phyloP scores from a whole-genome alignment of 2,888 invertebrate species.

The Oxytorus armatus region DNA sequence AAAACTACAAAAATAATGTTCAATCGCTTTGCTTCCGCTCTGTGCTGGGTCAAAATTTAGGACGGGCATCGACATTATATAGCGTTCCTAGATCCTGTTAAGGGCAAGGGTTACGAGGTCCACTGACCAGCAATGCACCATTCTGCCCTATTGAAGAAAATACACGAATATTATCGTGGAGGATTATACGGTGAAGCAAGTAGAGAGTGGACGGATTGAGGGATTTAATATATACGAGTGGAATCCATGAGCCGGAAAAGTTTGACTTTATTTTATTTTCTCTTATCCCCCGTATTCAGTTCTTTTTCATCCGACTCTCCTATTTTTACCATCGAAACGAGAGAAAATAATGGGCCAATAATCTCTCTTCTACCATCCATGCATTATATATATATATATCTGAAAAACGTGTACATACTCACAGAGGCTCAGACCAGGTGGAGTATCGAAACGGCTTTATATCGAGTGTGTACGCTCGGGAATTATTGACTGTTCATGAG shows the following conservation, averaged over 20 bases:
- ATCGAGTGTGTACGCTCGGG: conserved; percentile 47
- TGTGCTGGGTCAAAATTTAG: too few species aligned
- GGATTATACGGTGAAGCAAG: conserved; percentile 48
- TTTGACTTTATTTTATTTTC: conserved; percentile 49
- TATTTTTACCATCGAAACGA: conserved; percentile 15
- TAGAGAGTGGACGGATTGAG: conserved; percentile 38
- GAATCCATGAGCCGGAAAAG: conserved; percentile 59
- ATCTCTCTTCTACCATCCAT: conserved; percentile 30
- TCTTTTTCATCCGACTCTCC: neutral
- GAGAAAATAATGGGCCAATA: conserved; percentile 56
- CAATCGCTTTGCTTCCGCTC: too few species aligned
- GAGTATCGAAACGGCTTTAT: conserved; percentile 37
- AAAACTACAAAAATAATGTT: too few species aligned
- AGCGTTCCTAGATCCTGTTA: too few species aligned
- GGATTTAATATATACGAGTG: conserved; percentile 57
- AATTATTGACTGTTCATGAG: conserved; percentile 46
- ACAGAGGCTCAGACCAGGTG: conserved; percentile 50
- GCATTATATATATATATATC: neutral
- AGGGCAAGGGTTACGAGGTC: too few species aligned
- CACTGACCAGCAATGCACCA: neutral
- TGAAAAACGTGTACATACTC: conserved; percentile 17
- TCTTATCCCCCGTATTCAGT: conserved; percentile 2
- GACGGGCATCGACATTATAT: too few species aligned
- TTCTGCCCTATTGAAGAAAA: neutral
- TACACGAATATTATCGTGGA: neutral